Percentiles rank a stretch among this genome's conserved stretches.
phyloP scores from a whole-genome alignment of 2,797 vertebrate genomes.

The Gouania willdenowi region DNA sequence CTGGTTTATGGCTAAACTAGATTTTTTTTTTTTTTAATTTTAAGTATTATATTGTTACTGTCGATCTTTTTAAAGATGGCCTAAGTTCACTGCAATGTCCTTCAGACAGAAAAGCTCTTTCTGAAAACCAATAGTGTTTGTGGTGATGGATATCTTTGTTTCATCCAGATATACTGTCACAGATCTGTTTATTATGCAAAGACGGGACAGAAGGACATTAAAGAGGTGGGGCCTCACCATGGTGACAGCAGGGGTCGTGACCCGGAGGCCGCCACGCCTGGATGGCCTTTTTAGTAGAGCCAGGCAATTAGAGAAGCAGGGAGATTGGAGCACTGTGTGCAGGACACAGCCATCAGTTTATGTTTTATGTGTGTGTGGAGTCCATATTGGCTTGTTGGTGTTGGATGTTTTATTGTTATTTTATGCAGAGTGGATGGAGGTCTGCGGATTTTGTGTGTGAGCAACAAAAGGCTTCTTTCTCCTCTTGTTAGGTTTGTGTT shows the following conservation, averaged over 20 bases:
- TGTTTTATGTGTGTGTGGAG: neutral
- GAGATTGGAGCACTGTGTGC: constrained; percentile 17
- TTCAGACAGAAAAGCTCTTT: neutral
- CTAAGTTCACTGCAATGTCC: neutral
- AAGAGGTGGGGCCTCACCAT: constrained; percentile 59
- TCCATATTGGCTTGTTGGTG: constrained; percentile 1
- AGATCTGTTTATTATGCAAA: constrained; percentile 50
- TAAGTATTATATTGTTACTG: no score
- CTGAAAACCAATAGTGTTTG: neutral
- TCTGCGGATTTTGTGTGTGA: neutral
- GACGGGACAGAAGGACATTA: constrained; percentile 49
- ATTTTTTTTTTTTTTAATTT: no score
- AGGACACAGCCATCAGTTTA: constrained; percentile 11
- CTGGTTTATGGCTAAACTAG: no score
- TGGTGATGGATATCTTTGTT: neutral
- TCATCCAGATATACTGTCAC: neutral
- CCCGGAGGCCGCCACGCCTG: constrained; percentile 50
- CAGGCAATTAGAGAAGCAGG: constrained; percentile 57
- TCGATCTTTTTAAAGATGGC: no score
- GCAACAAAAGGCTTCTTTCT: neutral
- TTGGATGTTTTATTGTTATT: constrained; percentile 20
- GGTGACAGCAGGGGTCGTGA: constrained; percentile 58
- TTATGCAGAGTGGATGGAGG: constrained; percentile 1
- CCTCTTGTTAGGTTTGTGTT: constrained; percentile 10
- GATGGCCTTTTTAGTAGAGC: constrained; percentile 60